Evolutionary conservation across 2,113 vertebrate species (phyloP).

Genomic region (Petrocephalus microphthalmus): DNA sequence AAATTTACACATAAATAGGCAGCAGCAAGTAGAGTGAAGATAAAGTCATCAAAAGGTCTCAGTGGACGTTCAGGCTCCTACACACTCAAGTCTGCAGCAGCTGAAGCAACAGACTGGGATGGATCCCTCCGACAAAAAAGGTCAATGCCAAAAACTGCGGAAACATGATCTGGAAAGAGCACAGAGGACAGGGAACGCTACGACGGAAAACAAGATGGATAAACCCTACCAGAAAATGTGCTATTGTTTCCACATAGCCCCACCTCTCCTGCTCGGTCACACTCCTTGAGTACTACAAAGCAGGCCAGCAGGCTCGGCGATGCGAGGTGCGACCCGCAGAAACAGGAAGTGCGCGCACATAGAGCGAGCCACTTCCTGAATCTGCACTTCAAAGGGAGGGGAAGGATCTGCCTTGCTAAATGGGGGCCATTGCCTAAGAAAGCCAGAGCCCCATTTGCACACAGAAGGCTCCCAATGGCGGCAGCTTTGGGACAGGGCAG

Average conservation of each 20-base stretch:
- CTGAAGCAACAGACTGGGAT: neutral
- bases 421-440: neutral
- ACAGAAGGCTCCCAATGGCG: neutral
- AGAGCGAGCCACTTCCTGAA: neutral
- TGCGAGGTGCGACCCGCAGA: neutral
- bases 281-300: neutral
- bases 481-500: neutral
- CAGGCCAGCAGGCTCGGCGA: neutral
- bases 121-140: neutral
- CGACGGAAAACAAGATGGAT: neutral
- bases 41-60: neutral
- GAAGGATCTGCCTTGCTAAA: neutral
- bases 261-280: neutral
- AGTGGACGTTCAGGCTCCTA: neutral
- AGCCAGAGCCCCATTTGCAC: neutral
- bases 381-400: neutral
- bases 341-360: neutral
- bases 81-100: neutral
- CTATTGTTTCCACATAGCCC: neutral
- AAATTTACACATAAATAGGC: neutral
- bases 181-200: neutral
- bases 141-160: neutral
- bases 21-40: neutral
- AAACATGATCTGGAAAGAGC: neutral
- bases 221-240: neutral